Percentiles rank a stretch among this genome's conserved stretches.
Conservation (phyloP, 2,113 vertebrate genomes). For the Oncorhynchus masou region DNA sequence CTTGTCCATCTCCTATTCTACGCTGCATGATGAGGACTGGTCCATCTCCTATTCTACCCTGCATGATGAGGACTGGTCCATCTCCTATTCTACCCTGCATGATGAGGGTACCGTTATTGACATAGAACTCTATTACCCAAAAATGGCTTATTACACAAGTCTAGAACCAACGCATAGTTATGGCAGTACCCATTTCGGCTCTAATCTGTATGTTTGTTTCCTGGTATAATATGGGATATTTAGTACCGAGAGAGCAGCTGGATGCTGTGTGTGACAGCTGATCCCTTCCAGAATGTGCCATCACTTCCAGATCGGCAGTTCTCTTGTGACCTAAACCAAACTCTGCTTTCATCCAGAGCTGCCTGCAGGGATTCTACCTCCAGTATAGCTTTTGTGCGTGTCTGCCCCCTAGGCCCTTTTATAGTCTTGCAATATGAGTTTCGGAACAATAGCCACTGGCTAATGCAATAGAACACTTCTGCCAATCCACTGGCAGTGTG, state of each 20-base stretch:
- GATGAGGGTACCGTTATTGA: no score
- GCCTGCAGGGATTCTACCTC: constrained; percentile 65
- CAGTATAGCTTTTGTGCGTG: constrained; percentile 55
- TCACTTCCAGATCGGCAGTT: constrained; percentile 79
- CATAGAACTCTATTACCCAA: no score
- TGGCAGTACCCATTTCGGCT: no score
- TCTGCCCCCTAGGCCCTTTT: constrained; percentile 41
- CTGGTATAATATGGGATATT: constrained; percentile 35
- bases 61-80: no score
- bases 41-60: no score
- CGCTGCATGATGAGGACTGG: no score
- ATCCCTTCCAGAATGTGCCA: constrained; percentile 67
- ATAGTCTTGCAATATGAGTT: constrained; percentile 57
- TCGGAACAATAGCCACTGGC: constrained; percentile 58
- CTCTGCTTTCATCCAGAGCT: constrained; percentile 60
- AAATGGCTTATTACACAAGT: no score
- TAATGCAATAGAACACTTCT: constrained; percentile 60
- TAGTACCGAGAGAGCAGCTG: constrained; percentile 44
- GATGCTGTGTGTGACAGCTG: constrained; percentile 43
- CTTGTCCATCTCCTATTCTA: no score
- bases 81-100: no score
- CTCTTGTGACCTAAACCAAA: constrained; percentile 76
- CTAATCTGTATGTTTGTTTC: constrained; percentile 52
- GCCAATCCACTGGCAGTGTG: no score
- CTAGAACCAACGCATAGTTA: no score